Base-by-base conservation (phyloP, 2,888 invertebrate species). In the Dryobota labecula region DNA sequence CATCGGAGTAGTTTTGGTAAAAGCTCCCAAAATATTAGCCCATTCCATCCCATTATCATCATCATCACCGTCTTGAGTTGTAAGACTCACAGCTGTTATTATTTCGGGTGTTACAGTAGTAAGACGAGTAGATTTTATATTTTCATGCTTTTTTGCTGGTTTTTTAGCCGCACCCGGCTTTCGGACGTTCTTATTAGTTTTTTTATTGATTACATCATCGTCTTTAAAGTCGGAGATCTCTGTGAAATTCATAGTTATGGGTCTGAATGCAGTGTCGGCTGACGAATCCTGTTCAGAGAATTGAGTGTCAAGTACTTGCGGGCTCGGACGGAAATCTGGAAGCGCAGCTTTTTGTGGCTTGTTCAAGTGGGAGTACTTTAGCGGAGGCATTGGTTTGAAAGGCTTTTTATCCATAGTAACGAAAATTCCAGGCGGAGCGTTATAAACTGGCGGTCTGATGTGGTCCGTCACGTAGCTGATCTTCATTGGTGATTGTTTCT, bases 361-460 rank as follows among this genome's bases (percentile, higher is more conserved):
- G 2, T 88, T 76, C 3, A 86, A 77, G 62, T 92, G 89, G 30
- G 84, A 73, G 20, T 87, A 83, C 74, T 95, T 95, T n/a, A 95
- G 70, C 2, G 95, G 95, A 20, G 96, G 96, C 94, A 96, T 90
- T 11, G 96, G 96, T 78, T 95, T 96, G 66, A 96, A 95, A 2
- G 95, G 95, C 64, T 96, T 96, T 78, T 95, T 96, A 71, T 96
- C 95, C 94, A 94, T 94, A 8, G 94, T 94, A 15, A 93, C 93
- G 70, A 96, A 95, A 5, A 96, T 93, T 43, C 96, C 96, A 0
- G 95, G 96, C 0, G 95, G 96, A 18, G 96, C 94, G 80, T 93
- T 95, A 77, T 93, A 95, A 18, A 96, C 89, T 7, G 95, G 95
- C 6, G 95, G 94, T 73, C 96, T 90, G 51, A 95, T 89, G 60